A percentile compares a stretch with the other conserved stretches of the same genome.
phyloP scores from a whole-genome alignment of 2,797 vertebrate species.

The Sebastes nivosus region DNA sequence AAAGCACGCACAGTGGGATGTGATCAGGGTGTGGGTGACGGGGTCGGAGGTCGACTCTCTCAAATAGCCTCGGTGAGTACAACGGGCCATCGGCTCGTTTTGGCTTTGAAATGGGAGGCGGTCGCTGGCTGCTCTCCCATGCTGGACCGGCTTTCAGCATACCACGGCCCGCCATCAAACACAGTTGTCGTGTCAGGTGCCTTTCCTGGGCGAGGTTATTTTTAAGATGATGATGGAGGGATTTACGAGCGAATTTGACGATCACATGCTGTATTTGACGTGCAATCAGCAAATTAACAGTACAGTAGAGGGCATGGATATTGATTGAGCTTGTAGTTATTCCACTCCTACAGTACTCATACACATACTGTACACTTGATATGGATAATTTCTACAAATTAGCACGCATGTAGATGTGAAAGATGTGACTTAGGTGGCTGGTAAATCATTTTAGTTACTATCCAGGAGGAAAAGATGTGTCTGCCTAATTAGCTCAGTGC shows the following conservation, averaged over 20 bases:
- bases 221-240: slow-evolving; percentile 75
- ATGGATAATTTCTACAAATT: slow-evolving; percentile 16
- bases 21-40: slow-evolving; percentile 75
- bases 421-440: slow-evolving; percentile 16
- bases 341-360: not conserved
- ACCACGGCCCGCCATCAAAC: slow-evolving; percentile 62
- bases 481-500: slow-evolving; percentile 45
- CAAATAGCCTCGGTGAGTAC: slow-evolving; percentile 76
- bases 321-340: not conserved
- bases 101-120: slow-evolving; percentile 86
- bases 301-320: not conserved
- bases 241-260: slow-evolving; percentile 38
- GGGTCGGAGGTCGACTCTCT: slow-evolving; percentile 83
- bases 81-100: slow-evolving; percentile 65
- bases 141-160: slow-evolving; percentile 63
- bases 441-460: slow-evolving; percentile 16
- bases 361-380: not conserved
- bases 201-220: slow-evolving; percentile 79
- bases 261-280: slow-evolving; percentile 39
- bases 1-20: slow-evolving; percentile 74
- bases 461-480: not conserved
- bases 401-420: slow-evolving; percentile 6
- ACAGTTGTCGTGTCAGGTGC: slow-evolving; percentile 91
- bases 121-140: slow-evolving; percentile 68
- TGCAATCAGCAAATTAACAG: slow-evolving; percentile 35